A percentile compares a stretch with the other conserved stretches of the same genome.
Conservation (phyloP, 2,888 invertebrate genomes). For the Rambutsinella grinnellia region DNA sequence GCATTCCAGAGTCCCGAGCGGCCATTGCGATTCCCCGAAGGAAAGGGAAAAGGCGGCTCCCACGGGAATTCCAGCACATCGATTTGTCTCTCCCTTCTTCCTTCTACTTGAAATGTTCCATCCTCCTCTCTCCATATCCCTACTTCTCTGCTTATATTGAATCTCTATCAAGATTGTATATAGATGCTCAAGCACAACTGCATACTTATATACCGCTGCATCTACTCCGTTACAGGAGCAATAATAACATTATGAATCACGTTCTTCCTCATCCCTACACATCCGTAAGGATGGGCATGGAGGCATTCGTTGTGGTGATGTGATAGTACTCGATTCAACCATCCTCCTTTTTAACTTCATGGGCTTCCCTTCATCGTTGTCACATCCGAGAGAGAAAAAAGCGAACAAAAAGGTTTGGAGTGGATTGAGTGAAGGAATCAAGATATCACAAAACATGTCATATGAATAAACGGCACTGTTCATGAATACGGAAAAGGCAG, state of each 20-base stretch:
- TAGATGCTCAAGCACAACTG: too few species aligned
- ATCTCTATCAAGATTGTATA: too few species aligned
- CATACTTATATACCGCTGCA: neutral
- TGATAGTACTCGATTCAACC: conserved; percentile 22
- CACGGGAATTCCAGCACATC: conserved; percentile 67
- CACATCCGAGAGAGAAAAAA: neutral
- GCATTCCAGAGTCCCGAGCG: conserved; percentile 67
- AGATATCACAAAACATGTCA: conserved; percentile 50
- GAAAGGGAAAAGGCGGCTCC: conserved; percentile 66
- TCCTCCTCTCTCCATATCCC: conserved; percentile 45
- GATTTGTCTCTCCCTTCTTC: conserved; percentile 68
- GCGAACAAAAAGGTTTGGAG: too few species aligned
- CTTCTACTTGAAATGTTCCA: conserved; percentile 52
- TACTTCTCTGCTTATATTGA: conserved; percentile 13
- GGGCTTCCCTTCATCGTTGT: conserved; percentile 27
- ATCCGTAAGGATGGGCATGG: conserved; percentile 7
- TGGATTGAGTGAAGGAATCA: conserved; percentile 45
- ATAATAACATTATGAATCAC: conserved; percentile 44
- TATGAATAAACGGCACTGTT: neutral
- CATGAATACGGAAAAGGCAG: neutral
- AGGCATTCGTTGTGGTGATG: conserved; percentile 12
- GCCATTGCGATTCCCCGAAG: conserved; percentile 67
- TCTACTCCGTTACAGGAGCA: neutral
- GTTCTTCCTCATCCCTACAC: conserved; percentile 5
- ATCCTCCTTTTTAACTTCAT: conserved; percentile 7